Percentiles rank a stretch among this genome's conserved stretches.
Conservation (phyloP, 2,797 vertebrate genomes). For the Urosaurus nigricauda region DNA sequence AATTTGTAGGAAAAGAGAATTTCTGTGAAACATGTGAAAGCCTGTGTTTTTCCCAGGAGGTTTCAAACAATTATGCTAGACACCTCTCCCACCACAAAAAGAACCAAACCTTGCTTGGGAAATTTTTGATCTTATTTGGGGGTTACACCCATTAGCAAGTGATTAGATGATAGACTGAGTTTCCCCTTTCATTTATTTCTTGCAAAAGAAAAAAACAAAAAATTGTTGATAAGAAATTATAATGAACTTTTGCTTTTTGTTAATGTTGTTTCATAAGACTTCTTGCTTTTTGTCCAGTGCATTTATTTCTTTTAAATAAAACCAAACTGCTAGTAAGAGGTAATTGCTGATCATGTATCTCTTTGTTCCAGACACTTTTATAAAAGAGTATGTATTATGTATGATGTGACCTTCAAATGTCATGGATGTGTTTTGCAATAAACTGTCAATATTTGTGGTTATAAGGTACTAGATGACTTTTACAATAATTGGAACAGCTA, state of each 20-base stretch:
- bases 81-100: too few relatives aligned
- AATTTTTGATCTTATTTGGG: neutral
- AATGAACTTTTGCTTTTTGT: constrained; percentile 60
- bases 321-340: constrained; percentile 85
- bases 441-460: constrained; percentile 99
- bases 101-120: neutral
- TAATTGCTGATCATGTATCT: constrained; percentile 91
- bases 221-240: constrained; percentile 54
- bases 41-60: neutral
- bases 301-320: constrained; percentile 70
- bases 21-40: neutral
- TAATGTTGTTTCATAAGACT: constrained; percentile 50
- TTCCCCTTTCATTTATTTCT: constrained; percentile 34
- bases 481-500: constrained; percentile 99
- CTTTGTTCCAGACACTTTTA: constrained; percentile 93
- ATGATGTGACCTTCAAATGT: constrained; percentile 99
- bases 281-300: constrained; percentile 44
- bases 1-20: neutral
- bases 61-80: neutral
- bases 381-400: constrained; percentile 97
- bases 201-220: constrained; percentile 20
- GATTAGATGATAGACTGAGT: constrained; percentile 38
- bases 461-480: constrained; percentile 99
- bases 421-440: constrained; percentile 99
- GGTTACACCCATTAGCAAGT: constrained; percentile 36